Percentiles rank a stretch among this genome's conserved stretches.
Evolutionary conservation across 2,113 vertebrate genomes (phyloP).

Genomic region (Tyto alba): DNA sequence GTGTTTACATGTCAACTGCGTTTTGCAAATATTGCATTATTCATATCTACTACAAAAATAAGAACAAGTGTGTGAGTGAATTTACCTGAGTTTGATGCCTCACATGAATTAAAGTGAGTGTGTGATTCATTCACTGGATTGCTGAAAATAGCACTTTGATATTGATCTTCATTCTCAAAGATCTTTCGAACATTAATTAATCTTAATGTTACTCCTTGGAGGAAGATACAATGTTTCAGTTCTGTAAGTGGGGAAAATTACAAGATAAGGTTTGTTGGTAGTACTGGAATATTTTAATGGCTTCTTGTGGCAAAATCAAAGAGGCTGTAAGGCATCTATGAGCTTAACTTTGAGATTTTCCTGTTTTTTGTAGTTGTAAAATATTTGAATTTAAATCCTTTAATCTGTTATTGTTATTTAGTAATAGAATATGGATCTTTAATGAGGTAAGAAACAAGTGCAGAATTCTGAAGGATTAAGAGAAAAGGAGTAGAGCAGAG

Average conservation of each 20-base stretch:
- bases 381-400: background rate
- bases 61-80: background rate
- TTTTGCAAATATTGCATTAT: conserved; percentile 6
- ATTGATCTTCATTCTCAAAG: conserved; percentile 41
- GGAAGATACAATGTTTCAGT: background rate
- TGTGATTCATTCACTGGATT: conserved; percentile 37
- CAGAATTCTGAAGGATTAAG: background rate
- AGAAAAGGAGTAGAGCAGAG: background rate
- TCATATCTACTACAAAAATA: conserved; percentile 19
- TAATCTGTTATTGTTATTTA: background rate
- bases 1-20: background rate
- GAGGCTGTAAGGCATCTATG: background rate
- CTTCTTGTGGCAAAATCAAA: background rate
- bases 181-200: conserved; percentile 18
- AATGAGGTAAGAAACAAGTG: background rate
- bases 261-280: fast-evolving
- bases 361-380: background rate
- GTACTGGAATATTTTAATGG: background rate
- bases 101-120: background rate
- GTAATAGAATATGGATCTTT: background rate
- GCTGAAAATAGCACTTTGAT: background rate
- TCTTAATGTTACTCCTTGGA: background rate
- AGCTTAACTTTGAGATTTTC: background rate
- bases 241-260: background rate
- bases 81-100: conserved; percentile 30